Evolutionary conservation across 2,797 vertebrate species (phyloP).

Genomic region (Rhinella marina): DNA sequence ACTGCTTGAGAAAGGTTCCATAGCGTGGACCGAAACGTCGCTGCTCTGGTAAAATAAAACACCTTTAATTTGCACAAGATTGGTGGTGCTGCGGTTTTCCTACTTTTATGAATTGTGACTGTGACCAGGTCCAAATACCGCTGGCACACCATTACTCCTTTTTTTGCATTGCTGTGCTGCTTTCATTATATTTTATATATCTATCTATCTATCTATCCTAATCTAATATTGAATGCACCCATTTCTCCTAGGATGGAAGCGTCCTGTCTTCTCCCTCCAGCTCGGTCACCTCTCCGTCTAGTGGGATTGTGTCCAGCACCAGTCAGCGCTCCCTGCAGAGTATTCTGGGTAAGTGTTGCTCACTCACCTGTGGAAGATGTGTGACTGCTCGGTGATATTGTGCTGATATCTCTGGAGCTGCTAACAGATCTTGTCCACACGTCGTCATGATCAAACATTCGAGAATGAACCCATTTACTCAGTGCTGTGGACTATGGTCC

Average conservation of each 20-base stretch:
- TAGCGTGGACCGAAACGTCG: too few relatives aligned
- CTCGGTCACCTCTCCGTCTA: slow-evolving; percentile 84
- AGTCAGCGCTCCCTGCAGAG: slow-evolving; percentile 85
- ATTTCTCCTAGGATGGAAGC: slow-evolving; percentile 69
- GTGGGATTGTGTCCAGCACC: slow-evolving; percentile 85
- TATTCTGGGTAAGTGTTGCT: slow-evolving; percentile 81
- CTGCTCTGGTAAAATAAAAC: too few relatives aligned
- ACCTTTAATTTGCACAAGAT: too few relatives aligned
- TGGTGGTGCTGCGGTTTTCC: too few relatives aligned
- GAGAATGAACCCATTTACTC: background rate
- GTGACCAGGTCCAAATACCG: too few relatives aligned
- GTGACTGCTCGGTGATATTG: background rate
- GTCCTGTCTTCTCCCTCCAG: slow-evolving; percentile 83
- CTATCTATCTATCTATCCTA: background rate
- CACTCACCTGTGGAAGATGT: background rate
- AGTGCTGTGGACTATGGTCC: background rate
- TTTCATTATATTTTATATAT: too few relatives aligned
- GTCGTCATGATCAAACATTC: background rate
- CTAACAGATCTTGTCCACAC: background rate
- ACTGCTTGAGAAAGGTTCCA: too few relatives aligned
- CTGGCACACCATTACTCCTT: too few relatives aligned
- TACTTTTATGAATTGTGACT: too few relatives aligned
- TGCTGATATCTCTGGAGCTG: background rate
- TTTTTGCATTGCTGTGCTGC: too few relatives aligned
- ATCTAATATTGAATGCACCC: background rate